These are phyloP conservation scores for Acanthaster planci DNA, from an alignment of 35 echinoderm and acorn worm genomes.

Conservation along the genomic window DNA sequence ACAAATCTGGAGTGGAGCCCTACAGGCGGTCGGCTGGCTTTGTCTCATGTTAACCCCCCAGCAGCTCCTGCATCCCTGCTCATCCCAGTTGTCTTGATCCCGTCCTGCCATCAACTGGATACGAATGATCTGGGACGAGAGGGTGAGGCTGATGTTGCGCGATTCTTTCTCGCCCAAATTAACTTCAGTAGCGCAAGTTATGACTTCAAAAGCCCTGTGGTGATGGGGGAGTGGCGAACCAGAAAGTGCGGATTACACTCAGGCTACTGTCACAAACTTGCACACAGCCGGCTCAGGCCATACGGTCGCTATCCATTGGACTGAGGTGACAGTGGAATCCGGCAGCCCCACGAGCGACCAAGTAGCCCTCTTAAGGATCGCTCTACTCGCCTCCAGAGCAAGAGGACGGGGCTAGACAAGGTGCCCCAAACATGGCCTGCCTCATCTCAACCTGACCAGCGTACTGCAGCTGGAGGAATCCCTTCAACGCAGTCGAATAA, in stretches of 20 bases:
- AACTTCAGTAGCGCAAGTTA: not conserved
- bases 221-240: constrained; percentile 36
- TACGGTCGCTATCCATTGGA: too few species aligned
- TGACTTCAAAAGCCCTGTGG: constrained; percentile 36
- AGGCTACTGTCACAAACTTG: not conserved
- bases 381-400: constrained; percentile 47
- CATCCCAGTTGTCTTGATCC: not conserved
- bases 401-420: constrained; percentile 55
- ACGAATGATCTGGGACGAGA: not conserved
- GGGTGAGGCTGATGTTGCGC: constrained; percentile 28
- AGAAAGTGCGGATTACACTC: constrained; percentile 19
- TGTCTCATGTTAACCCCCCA: too few species aligned
- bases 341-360: constrained; percentile 43
- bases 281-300: too few species aligned
- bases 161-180: not conserved
- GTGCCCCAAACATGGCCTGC: constrained; percentile 22
- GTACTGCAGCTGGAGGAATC: too few species aligned
- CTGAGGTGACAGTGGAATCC: constrained; percentile 1
- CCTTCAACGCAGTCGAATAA: too few species aligned
- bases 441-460: too few species aligned
- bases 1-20: too few species aligned
- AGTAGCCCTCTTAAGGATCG: constrained; percentile 58
- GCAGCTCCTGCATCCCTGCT: not conserved
- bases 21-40: too few species aligned
- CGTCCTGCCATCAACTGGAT: constrained; percentile 2